Percentiles rank a stretch among this genome's conserved stretches.
Evolutionary conservation across 2,797 vertebrate species (phyloP).

Genomic region (Macroramphosus scolopax): DNA sequence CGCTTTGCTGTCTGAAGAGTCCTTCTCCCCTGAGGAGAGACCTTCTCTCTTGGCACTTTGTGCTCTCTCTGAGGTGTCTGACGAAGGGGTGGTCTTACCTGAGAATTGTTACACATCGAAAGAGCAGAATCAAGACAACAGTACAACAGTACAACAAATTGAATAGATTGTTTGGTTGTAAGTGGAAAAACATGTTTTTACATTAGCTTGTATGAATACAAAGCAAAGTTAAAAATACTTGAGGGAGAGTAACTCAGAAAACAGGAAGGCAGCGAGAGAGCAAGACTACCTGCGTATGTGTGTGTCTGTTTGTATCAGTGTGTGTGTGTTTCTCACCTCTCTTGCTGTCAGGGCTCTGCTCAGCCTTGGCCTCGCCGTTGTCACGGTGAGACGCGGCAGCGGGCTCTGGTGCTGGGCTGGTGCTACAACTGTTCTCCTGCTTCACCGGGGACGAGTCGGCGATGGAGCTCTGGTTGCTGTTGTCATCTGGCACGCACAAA

Average conservation of each 20-base stretch:
- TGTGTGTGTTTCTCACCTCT: slow-evolving; percentile 70
- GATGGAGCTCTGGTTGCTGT: slow-evolving; percentile 99
- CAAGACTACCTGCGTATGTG: too few species aligned
- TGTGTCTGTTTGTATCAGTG: too few species aligned
- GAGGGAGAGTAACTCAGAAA: too few species aligned
- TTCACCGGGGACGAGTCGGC: slow-evolving; percentile 97
- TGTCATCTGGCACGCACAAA: slow-evolving; percentile 82
- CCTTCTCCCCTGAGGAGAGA: slow-evolving; percentile 84
- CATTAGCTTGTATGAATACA: too few species aligned
- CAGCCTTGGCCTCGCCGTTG: slow-evolving; percentile 79
- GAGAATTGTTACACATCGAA: background rate
- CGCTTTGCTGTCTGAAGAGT: slow-evolving; percentile 84
- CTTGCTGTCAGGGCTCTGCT: slow-evolving; percentile 84
- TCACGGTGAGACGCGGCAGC: slow-evolving; percentile 71
- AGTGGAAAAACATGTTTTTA: too few species aligned
- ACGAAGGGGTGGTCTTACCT: slow-evolving; percentile 84
- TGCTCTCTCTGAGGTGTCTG: slow-evolving; percentile 87
- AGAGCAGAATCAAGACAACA: slow-evolving; percentile 2
- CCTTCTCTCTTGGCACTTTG: slow-evolving; percentile 85
- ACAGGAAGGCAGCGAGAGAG: too few species aligned
- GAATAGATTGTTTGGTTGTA: too few species aligned
- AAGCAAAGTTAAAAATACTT: too few species aligned
- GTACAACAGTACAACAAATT: too few species aligned
- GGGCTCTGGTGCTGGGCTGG: slow-evolving; percentile 92
- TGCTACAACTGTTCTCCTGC: slow-evolving; percentile 96